Evolutionary conservation across 2,113 vertebrate genomes (phyloP).

Genomic region (Serilophus lunatus): DNA sequence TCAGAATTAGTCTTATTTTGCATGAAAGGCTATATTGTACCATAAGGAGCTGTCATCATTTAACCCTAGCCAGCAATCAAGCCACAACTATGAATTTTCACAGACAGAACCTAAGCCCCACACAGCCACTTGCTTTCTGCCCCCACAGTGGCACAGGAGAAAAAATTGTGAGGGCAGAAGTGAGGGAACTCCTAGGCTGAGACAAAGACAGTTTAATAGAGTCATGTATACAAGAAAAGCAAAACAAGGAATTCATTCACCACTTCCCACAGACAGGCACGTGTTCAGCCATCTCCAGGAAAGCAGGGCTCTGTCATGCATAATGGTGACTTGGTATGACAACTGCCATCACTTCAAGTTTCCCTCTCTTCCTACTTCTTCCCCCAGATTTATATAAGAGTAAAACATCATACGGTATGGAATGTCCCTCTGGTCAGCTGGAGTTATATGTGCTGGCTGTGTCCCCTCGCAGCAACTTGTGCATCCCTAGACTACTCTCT

Average conservation of each 20-base stretch:
- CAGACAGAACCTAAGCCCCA: neutral
- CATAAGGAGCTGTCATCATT: neutral
- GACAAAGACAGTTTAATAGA: neutral
- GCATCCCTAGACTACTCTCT: fast-evolving
- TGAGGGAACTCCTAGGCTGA: neutral
- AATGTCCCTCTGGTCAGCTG: neutral
- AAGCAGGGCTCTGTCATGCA: neutral
- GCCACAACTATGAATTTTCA: neutral
- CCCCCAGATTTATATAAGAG: neutral
- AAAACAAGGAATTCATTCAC: neutral
- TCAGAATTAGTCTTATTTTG: neutral
- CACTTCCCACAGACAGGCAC: fast-evolving
- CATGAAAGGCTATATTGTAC: neutral
- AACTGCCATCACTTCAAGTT: fast-evolving
- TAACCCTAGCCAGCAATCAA: neutral
- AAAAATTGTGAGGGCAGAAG: neutral
- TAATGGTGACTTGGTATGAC: neutral
- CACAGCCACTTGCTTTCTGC: neutral
- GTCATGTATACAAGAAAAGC: fast-evolving
- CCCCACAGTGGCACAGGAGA: no score
- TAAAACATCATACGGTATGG: fast-evolving
- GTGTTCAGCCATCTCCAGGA: neutral
- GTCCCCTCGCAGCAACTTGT: neutral
- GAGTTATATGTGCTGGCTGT: neutral
- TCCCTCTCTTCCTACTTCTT: neutral